Conservation (phyloP, 2,113 vertebrate species). For the Campylomormyrus tamandua region DNA sequence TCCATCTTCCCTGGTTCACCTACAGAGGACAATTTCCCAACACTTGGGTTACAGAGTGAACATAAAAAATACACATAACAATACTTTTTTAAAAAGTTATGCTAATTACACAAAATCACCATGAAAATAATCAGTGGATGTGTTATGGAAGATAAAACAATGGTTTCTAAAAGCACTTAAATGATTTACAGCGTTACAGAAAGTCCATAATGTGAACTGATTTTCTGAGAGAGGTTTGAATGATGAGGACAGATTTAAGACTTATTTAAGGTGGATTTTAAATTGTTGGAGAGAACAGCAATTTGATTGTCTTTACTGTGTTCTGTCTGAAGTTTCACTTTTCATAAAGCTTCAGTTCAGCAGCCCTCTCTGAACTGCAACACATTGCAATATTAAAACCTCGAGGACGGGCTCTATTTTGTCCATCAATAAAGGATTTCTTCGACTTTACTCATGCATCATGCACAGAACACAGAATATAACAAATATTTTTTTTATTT, state of each 20-base stretch:
- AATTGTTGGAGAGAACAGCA: not conserved
- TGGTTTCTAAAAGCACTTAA: not conserved
- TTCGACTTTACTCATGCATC: no score
- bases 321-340: no score
- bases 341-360: no score
- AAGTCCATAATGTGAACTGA: conserved; percentile 3
- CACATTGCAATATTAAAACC: no score
- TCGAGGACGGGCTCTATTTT: no score
- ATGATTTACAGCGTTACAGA: not conserved
- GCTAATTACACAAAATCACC: not conserved
- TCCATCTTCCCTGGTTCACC: not conserved
- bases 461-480: no score
- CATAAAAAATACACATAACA: not conserved
- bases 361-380: no score
- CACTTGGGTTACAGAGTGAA: not conserved
- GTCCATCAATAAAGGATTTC: no score
- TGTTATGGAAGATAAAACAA: not conserved
- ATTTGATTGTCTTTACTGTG: not conserved
- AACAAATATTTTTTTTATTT: no score
- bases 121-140: not conserved
- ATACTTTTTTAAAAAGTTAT: not conserved
- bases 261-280: not conserved
- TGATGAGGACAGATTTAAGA: not conserved
- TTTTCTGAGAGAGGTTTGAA: not conserved
- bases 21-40: not conserved